These are phyloP conservation scores for Rhimphoctona megacephalus DNA, from an alignment of 2,888 invertebrate species.

Conservation along the genomic window DNA sequence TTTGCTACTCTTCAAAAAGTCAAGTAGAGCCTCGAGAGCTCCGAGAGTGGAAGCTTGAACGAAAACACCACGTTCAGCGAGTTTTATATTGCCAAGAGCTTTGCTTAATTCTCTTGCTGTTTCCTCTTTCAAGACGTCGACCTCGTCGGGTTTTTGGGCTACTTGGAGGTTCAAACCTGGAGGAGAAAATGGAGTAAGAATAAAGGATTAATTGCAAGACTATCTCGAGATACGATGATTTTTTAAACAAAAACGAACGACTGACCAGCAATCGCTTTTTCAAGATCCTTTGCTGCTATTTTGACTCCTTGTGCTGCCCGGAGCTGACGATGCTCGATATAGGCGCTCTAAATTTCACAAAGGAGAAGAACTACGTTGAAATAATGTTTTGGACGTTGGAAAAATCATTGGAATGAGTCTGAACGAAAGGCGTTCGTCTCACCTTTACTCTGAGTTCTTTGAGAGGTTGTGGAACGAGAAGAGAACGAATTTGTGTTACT, in stretches of 20 bases:
- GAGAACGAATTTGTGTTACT: constrained; percentile 97
- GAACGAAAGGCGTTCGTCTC: constrained; percentile 68
- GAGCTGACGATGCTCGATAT: constrained; percentile 97
- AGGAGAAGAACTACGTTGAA: constrained; percentile 35
- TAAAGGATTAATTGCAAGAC: neutral
- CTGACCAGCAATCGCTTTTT: constrained; percentile 96
- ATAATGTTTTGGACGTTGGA: neutral
- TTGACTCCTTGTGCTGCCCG: constrained; percentile 99
- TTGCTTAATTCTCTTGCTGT: constrained; percentile 94
- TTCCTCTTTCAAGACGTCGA: constrained; percentile 94
- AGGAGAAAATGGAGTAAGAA: neutral
- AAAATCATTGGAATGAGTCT: neutral
- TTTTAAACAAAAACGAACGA: neutral
- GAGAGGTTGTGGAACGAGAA: constrained; percentile 99
- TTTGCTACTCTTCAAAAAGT: constrained; percentile 95
- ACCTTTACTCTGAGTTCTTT: constrained; percentile 98
- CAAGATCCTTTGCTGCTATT: constrained; percentile 98
- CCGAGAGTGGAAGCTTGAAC: constrained; percentile 99
- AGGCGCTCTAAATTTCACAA: constrained; percentile 89
- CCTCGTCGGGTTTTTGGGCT: constrained; percentile 97
- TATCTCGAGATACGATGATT: neutral
- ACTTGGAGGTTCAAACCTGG: constrained; percentile 95
- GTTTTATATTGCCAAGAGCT: constrained; percentile 96
- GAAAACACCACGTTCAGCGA: constrained; percentile 97
- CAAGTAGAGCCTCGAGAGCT: constrained; percentile 97